A percentile compares a stretch with the other conserved stretches of the same genome.
Evolutionary conservation across 2,888 invertebrate genomes (phyloP).

Genomic region (Tricholauxania praeusta): DNA sequence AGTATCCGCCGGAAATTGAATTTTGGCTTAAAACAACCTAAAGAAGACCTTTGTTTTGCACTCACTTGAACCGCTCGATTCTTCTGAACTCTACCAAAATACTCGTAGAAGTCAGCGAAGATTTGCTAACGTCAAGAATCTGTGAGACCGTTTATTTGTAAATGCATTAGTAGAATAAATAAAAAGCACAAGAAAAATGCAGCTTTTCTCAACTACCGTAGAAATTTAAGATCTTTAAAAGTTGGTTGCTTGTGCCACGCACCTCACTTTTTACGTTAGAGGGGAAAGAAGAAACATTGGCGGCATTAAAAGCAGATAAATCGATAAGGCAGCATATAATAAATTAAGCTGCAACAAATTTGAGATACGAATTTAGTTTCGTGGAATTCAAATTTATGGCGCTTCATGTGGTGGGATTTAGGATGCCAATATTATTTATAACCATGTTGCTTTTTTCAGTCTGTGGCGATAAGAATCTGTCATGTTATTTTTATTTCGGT

Average conservation of each 20-base stretch:
- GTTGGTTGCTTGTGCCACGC: not conserved
- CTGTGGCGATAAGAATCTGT: not conserved
- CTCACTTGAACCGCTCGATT: too few species aligned
- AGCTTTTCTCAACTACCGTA: too few species aligned
- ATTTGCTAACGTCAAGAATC: too few species aligned
- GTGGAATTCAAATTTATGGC: constrained; percentile 11
- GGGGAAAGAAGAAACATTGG: not conserved
- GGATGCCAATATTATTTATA: constrained; percentile 13
- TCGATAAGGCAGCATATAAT: not conserved
- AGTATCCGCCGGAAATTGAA: not conserved
- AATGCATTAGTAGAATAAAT: too few species aligned
- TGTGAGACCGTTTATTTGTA: too few species aligned
- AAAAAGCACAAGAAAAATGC: too few species aligned
- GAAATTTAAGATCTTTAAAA: too few species aligned
- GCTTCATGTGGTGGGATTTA: not conserved
- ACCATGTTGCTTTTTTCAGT: not conserved
- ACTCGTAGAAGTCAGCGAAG: too few species aligned
- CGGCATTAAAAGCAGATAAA: not conserved
- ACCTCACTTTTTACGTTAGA: not conserved
- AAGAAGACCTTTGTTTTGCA: too few species aligned
- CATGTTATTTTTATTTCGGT: too few species aligned
- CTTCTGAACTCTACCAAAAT: too few species aligned
- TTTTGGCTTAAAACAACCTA: not conserved
- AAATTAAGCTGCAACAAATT: constrained; percentile 4
- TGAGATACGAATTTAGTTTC: constrained; percentile 9